Evolutionary conservation across 2,113 vertebrate genomes (phyloP).

Genomic region (Tragelaphus strepsiceros): DNA sequence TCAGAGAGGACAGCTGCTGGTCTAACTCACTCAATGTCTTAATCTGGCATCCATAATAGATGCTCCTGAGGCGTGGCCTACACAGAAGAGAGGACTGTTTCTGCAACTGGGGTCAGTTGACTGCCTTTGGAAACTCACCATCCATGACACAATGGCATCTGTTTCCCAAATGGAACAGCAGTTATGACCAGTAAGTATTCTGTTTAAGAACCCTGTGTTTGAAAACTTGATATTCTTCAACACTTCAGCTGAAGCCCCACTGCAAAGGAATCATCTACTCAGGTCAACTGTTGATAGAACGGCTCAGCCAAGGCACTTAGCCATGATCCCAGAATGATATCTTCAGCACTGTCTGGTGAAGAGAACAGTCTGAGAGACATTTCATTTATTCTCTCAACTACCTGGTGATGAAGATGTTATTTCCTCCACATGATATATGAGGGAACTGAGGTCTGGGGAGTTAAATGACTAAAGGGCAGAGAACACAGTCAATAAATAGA

Average conservation of each 20-base stretch:
- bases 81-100: neutral
- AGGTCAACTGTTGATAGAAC: neutral
- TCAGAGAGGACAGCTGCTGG: neutral
- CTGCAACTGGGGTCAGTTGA: neutral
- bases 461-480: neutral
- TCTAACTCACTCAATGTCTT: neutral
- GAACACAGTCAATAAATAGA: neutral
- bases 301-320: neutral
- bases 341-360: neutral
- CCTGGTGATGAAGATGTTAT: neutral
- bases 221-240: neutral
- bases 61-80: neutral
- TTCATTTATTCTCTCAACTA: neutral
- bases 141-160: neutral
- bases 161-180: neutral
- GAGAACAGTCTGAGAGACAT: too few species aligned
- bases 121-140: neutral
- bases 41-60: neutral
- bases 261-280: neutral
- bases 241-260: neutral
- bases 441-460: neutral
- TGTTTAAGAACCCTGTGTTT: neutral
- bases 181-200: neutral
- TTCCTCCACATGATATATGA: neutral
- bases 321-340: neutral